Percentiles rank a stretch among this genome's conserved stretches.
Evolutionary conservation across 2,888 invertebrate species (phyloP).

Genomic region (Steinernema carpocapsae): DNA sequence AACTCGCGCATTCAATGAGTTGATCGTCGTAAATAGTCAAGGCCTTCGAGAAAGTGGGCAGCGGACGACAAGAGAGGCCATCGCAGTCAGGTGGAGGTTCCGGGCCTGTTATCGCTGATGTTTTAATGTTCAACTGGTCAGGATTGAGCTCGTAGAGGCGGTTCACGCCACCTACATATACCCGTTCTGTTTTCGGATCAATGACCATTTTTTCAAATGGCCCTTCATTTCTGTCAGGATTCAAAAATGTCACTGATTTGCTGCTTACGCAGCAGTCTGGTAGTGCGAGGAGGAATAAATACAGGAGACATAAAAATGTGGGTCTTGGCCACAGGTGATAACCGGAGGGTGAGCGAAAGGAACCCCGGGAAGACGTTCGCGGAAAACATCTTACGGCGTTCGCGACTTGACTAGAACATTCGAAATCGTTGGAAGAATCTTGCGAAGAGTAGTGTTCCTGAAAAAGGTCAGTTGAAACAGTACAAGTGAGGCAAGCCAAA

Average conservation of each 20-base stretch:
- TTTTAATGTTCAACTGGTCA: slow-evolving; percentile 53
- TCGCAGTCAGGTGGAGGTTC: slow-evolving; percentile 56
- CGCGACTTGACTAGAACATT: slow-evolving; percentile 12
- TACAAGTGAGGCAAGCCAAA: neutral
- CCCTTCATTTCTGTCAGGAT: neutral
- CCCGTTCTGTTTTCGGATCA: slow-evolving; percentile 60
- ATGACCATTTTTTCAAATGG: slow-evolving; percentile 47
- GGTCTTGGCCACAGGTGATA: slow-evolving; percentile 22
- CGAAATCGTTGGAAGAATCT: neutral
- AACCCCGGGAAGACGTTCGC: neutral
- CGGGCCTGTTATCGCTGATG: slow-evolving; percentile 60
- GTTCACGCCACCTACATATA: slow-evolving; percentile 67
- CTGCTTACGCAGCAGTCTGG: neutral
- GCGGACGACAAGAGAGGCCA: slow-evolving; percentile 1
- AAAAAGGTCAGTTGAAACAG: neutral
- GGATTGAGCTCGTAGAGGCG: slow-evolving; percentile 63
- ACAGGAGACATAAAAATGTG: neutral
- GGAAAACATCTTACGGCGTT: slow-evolving; percentile 3
- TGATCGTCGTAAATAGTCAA: slow-evolving; percentile 63
- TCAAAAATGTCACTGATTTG: slow-evolving; percentile 2
- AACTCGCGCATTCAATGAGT: slow-evolving; percentile 64
- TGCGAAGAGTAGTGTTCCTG: neutral
- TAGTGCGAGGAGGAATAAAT: neutral
- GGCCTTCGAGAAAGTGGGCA: slow-evolving; percentile 56
- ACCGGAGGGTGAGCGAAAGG: slow-evolving; percentile 10